A percentile compares a stretch with the other conserved stretches of the same genome.
phyloP scores from a whole-genome alignment of 2,113 vertebrate species.

The Peromyscus californicus region DNA sequence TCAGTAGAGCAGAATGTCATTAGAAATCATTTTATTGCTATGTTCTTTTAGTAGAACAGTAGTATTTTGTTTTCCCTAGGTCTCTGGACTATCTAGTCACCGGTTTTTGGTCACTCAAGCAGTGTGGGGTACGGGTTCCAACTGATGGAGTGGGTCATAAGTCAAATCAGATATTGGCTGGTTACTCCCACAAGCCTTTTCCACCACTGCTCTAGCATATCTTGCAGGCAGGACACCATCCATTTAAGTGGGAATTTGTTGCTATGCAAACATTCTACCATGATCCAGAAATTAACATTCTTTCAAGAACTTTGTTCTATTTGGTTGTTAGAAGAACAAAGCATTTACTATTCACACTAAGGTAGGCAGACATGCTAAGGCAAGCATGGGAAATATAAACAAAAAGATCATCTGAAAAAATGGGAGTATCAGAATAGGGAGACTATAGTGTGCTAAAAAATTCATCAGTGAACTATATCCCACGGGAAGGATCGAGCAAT shows the following conservation, averaged over 20 bases:
- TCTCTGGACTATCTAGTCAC: neutral
- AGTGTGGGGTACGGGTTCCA: neutral
- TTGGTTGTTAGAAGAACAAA: neutral
- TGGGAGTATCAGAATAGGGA: too few relatives aligned
- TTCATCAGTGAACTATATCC: neutral
- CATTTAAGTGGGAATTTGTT: neutral
- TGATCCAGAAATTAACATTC: neutral
- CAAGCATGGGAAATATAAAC: neutral
- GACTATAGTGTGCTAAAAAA: neutral
- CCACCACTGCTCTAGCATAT: neutral
- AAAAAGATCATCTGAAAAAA: neutral
- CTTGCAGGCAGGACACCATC: neutral
- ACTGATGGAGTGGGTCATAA: neutral
- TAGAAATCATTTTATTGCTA: neutral
- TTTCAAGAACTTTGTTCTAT: neutral
- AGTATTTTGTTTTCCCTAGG: neutral
- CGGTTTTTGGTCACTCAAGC: neutral
- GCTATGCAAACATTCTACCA: neutral
- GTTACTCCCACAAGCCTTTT: neutral
- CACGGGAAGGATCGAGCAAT: neutral
- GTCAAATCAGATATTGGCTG: neutral
- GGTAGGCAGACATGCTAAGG: neutral
- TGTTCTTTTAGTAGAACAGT: neutral
- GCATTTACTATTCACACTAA: too few relatives aligned
- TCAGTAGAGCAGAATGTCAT: neutral